phyloP scores from a whole-genome alignment of 2,113 vertebrate species.

The Pelobates fuscus region DNA sequence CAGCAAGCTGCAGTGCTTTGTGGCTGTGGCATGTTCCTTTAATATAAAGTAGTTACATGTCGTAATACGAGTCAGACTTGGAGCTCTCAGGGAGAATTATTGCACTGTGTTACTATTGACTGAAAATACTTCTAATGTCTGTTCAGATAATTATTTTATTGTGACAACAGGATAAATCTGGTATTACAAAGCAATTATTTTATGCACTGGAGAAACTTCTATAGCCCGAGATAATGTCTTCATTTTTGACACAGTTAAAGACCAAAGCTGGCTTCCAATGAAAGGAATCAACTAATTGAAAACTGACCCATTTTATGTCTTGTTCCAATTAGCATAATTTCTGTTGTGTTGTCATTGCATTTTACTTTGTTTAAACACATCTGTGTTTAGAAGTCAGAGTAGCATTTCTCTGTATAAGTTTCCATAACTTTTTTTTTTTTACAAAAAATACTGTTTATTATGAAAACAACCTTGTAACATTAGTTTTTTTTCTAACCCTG shows the following conservation, averaged over 20 bases:
- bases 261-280: slow-evolving; percentile 28
- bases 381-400: slow-evolving; percentile 45
- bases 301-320: slow-evolving; percentile 29
- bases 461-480: slow-evolving; percentile 37
- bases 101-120: neutral
- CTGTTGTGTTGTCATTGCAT: slow-evolving; percentile 45
- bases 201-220: neutral
- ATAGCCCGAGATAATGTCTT: slow-evolving; percentile 28
- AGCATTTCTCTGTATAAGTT: slow-evolving; percentile 44
- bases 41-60: no score
- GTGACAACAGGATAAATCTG: slow-evolving; percentile 25
- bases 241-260: slow-evolving; percentile 41
- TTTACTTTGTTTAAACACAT: slow-evolving; percentile 35
- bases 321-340: slow-evolving; percentile 47
- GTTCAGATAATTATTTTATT: slow-evolving; percentile 30
- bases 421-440: slow-evolving; percentile 40
- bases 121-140: neutral
- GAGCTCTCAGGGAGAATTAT: neutral
- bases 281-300: slow-evolving; percentile 41
- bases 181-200: slow-evolving; percentile 19
- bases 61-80: neutral
- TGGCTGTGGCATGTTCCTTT: no score
- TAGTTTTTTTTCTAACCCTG: neutral
- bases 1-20: no score
- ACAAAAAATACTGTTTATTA: slow-evolving; percentile 39